Conservation (phyloP, 2,797 vertebrate species). For the Onychomys torridus region DNA sequence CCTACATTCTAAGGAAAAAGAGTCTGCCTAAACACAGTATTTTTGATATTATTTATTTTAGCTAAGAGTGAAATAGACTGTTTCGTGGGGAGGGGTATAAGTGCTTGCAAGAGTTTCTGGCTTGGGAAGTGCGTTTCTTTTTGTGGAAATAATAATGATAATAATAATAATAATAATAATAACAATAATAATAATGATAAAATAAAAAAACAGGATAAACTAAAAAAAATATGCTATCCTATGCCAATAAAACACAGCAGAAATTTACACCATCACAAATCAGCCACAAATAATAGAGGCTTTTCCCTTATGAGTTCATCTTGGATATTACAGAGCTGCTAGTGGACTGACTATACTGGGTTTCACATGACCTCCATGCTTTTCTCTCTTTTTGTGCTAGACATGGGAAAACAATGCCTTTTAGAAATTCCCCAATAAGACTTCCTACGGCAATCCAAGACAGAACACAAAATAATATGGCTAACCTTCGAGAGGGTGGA, state of each 20-base stretch:
- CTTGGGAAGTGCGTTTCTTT: neutral
- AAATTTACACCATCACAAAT: neutral
- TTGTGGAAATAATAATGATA: neutral
- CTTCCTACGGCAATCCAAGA: neutral
- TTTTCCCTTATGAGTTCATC: neutral
- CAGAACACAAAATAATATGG: neutral
- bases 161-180: too few species aligned
- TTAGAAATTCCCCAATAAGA: neutral
- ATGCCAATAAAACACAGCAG: conserved; percentile 20
- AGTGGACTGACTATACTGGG: neutral
- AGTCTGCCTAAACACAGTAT: neutral
- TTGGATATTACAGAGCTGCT: neutral
- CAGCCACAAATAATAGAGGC: neutral
- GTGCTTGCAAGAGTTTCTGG: neutral
- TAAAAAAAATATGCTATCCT: conserved; percentile 2
- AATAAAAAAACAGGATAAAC: neutral
- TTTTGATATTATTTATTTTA: conserved; percentile 57
- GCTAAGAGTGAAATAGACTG: neutral
- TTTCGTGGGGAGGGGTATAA: neutral
- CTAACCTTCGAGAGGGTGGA: neutral
- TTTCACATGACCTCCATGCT: neutral
- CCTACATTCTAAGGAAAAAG: neutral
- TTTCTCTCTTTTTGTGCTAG: neutral
- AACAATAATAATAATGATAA: too few species aligned
- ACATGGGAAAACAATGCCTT: neutral